phyloP scores from a whole-genome alignment of 2,797 vertebrate species.

The Xerus rutilus region DNA sequence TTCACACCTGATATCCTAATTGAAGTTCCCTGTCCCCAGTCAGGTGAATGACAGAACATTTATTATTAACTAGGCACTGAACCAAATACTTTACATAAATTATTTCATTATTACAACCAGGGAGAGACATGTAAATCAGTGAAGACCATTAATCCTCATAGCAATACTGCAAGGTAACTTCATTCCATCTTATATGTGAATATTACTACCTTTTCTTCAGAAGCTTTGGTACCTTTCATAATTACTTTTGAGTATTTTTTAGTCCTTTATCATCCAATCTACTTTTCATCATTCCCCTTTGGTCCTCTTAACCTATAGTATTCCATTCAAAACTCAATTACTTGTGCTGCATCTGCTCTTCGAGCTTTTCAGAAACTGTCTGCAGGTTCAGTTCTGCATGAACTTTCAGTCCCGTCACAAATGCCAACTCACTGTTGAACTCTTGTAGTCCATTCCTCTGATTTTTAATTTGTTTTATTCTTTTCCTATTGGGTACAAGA shows the following conservation, averaged over 20 bases:
- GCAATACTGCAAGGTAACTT: not conserved
- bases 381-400: not conserved
- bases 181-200: not conserved
- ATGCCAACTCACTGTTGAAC: not conserved
- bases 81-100: not conserved
- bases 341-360: not conserved
- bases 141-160: not conserved
- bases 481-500: not conserved
- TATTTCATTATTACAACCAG: not conserved
- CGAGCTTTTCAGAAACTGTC: not conserved
- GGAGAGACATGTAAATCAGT: too few species aligned
- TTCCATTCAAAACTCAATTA: not conserved
- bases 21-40: not conserved
- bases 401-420: not conserved
- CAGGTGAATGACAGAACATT: not conserved
- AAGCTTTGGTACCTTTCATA: not conserved
- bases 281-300: not conserved
- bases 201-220: not conserved
- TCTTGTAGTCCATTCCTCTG: not conserved
- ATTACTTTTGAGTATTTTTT: conserved; percentile 46
- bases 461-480: conserved; percentile 5
- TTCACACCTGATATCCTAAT: not conserved
- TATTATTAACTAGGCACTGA: not conserved
- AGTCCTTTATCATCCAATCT: not conserved
- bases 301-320: not conserved